Evolutionary conservation across 2,888 invertebrate species (phyloP).

Genomic region (Pseudeuparius sepicola): DNA sequence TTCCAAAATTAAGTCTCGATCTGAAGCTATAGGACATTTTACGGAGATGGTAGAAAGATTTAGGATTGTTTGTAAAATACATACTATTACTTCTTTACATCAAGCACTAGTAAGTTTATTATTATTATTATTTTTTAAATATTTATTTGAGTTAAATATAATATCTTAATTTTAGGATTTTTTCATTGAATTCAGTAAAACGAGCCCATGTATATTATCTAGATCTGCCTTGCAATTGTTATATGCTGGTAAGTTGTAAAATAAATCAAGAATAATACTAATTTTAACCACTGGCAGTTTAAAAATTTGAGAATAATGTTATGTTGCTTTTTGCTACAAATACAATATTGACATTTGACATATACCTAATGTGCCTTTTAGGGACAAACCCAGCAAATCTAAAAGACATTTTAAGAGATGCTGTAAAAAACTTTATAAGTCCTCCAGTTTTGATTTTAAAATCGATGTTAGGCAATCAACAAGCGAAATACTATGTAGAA

Average conservation of each 20-base stretch:
- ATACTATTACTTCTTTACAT: slow-evolving; percentile 68
- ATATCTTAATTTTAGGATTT: slow-evolving; percentile 60
- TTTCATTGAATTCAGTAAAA: slow-evolving; percentile 85
- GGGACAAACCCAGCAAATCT: slow-evolving; percentile 51
- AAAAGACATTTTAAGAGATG: slow-evolving; percentile 71
- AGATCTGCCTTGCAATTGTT: slow-evolving; percentile 80
- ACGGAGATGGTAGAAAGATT: slow-evolving; percentile 74
- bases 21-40: slow-evolving; percentile 71
- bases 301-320: too few species aligned
- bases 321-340: too few species aligned
- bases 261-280: too few species aligned
- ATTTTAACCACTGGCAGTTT: too few species aligned
- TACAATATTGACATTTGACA: too few species aligned
- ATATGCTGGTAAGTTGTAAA: slow-evolving; percentile 46
- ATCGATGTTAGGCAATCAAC: slow-evolving; percentile 54
- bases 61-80: slow-evolving; percentile 72
- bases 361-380: too few species aligned
- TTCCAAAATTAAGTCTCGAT: slow-evolving; percentile 76
- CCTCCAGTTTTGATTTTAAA: slow-evolving; percentile 80
- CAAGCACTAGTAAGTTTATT: slow-evolving; percentile 57
- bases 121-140: slow-evolving; percentile 7
- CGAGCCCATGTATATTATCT: slow-evolving; percentile 82
- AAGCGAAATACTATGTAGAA: slow-evolving; percentile 69
- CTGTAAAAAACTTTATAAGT: slow-evolving; percentile 77
- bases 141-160: not conserved